Conservation (phyloP, 2,888 invertebrate genomes). For the Junonia oenone region DNA sequence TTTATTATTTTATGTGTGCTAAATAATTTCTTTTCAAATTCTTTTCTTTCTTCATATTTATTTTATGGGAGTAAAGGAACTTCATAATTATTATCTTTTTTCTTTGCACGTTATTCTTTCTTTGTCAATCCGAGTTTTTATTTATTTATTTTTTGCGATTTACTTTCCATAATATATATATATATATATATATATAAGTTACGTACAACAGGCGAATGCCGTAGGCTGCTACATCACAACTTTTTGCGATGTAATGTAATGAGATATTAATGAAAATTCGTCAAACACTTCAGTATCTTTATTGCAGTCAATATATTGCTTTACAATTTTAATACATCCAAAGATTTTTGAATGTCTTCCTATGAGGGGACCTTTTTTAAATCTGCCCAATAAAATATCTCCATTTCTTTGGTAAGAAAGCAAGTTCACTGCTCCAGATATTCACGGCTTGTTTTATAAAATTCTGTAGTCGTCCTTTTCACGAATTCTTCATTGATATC, state of each 20-base stretch:
- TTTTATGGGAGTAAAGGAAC: too few species aligned
- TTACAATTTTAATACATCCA: slow-evolving; percentile 34
- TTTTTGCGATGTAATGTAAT: slow-evolving; percentile 31
- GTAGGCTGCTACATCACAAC: too few species aligned
- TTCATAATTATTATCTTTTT: too few species aligned
- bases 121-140: too few species aligned
- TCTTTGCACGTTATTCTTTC: too few species aligned
- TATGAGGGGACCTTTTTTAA: slow-evolving; percentile 35
- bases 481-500: slow-evolving; percentile 35
- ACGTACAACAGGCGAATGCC: too few species aligned
- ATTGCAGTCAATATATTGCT: slow-evolving; percentile 22
- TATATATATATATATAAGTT: too few species aligned
- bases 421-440: slow-evolving; percentile 36
- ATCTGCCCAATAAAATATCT: slow-evolving; percentile 38
- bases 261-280: slow-evolving; percentile 23
- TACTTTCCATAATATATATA: too few species aligned
- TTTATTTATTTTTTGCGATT: too few species aligned
- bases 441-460: slow-evolving; percentile 39
- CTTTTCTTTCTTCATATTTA: too few species aligned
- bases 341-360: slow-evolving; percentile 30
- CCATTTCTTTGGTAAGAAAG: slow-evolving; percentile 33
- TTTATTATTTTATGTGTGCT: too few species aligned
- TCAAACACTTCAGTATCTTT: neutral
- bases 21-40: too few species aligned
- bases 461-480: slow-evolving; percentile 33